Evolutionary conservation across 2,797 vertebrate genomes (phyloP).

Genomic region (Carcharodon carcharias): DNA sequence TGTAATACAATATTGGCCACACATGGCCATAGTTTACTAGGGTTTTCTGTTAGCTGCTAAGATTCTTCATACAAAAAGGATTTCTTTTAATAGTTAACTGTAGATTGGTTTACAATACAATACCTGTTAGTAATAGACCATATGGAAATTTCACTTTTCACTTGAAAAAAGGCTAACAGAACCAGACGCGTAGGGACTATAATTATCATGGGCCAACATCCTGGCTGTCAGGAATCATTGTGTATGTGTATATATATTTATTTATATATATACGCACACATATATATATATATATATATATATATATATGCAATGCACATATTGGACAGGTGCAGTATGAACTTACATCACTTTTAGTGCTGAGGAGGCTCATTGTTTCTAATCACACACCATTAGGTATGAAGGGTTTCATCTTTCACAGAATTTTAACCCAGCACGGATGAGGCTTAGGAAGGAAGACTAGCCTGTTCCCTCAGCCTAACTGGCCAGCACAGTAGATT

Average conservation of each 20-base stretch:
- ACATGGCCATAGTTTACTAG: not conserved
- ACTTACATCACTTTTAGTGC: not conserved
- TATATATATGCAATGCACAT: not conserved
- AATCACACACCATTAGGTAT: not conserved
- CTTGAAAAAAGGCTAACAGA: constrained; percentile 18
- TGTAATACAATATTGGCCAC: not conserved
- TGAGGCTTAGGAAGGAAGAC: not conserved
- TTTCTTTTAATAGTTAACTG: constrained; percentile 19
- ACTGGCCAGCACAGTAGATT: not conserved
- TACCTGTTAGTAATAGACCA: not conserved
- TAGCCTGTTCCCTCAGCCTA: not conserved
- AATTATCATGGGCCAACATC: not conserved
- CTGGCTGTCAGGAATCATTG: not conserved
- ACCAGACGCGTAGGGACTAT: not conserved
- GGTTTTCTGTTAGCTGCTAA: not conserved
- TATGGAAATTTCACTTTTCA: not conserved
- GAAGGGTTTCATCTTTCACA: not conserved
- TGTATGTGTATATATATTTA: not conserved
- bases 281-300: not conserved
- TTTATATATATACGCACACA: not conserved
- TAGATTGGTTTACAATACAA: constrained; percentile 5
- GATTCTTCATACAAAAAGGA: not conserved
- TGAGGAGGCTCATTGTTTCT: constrained; percentile 7
- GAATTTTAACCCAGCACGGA: not conserved
- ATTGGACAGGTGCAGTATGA: not conserved